Percentiles rank a stretch among this genome's conserved stretches.
Conservation (phyloP, 2,113 vertebrate species). For the Hyaena hyaena region DNA sequence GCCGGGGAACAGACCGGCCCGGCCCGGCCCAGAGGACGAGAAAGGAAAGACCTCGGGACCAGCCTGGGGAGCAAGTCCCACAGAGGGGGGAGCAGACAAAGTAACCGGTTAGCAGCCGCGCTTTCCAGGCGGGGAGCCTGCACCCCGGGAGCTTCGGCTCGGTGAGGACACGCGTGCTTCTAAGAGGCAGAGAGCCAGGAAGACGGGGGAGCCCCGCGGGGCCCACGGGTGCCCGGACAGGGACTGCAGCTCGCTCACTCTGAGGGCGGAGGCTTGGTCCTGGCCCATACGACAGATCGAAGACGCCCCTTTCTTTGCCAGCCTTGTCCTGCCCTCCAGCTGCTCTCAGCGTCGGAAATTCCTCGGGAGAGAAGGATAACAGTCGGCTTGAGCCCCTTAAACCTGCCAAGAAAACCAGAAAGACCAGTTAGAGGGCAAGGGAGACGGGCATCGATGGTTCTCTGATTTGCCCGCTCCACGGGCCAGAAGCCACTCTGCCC, state of each 20-base stretch:
- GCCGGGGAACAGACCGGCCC: not conserved
- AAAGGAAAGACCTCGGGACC: not conserved
- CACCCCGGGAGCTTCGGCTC: accelerated
- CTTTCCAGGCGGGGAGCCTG: not conserved
- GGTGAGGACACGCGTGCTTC: not conserved
- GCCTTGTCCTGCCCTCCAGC: conserved; percentile 99
- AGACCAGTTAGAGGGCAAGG: not conserved
- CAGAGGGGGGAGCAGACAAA: not conserved
- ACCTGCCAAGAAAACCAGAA: conserved; percentile 87
- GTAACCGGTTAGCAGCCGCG: accelerated
- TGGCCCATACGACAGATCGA: conserved; percentile 99
- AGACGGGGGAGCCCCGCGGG: not conserved
- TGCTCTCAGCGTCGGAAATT: conserved; percentile 99
- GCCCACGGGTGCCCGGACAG: accelerated
- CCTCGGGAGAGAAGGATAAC: conserved; percentile 99
- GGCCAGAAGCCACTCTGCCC: accelerated
- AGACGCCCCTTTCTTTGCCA: conserved; percentile 99
- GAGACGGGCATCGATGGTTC: accelerated
- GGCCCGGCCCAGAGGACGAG: no score
- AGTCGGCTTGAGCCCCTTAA: conserved; percentile 99
- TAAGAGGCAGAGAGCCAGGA: not conserved
- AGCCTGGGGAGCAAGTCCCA: not conserved
- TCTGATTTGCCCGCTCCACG: not conserved
- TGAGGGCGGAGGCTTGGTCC: conserved; percentile 99
- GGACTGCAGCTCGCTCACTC: conserved; percentile 87